Evolutionary conservation across 2,113 vertebrate species (phyloP), one percentile per base, ranked within the genome.

Genomic region (Ophthalmolycus amberensis): DNA sequence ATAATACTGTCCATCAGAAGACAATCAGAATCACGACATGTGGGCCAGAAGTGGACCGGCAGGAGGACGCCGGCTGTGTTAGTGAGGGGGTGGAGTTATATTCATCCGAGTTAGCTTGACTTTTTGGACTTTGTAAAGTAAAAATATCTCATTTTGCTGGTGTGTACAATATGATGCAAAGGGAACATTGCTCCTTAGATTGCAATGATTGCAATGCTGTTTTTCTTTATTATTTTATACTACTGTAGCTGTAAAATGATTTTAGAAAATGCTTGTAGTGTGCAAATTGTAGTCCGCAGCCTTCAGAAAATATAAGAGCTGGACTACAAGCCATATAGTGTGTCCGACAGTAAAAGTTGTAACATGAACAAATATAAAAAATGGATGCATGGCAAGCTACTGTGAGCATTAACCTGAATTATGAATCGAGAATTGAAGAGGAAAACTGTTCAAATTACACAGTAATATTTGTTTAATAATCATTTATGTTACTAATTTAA

Each of bases 1-100:
- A 84, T 66, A 90, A 89, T 84, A 88, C 83, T 84, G 89, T 86
- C 87, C 87, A 90, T 92, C 88, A 90, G 77, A 80, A 92, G 90
- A 80, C 88, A 87, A 94, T 94, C 91, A 87, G 82, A 90, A 89
- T 87, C 91, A 18, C 94, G 27, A 87, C 83, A 72, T 87, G 94
- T 34, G 81, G 71, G 71, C 70, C 82, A 81, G 64, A 70, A 78
- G 84, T 76, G 88, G 87, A 88, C 85, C 32, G 14, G 44, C 37
- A 80, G 32, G 64, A 2, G 63, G 77, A 79, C 6, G 0, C 44
- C 1, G 25, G 63, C 20, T 40, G 58, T 48, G 34, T 62, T 62
- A 18, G 67, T 59, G 16, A 27, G 48, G 25, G 16, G 59, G 69
- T 20, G 15, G 32, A 25, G 58, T 75, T 80, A 71, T 40, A 70